Base-by-base conservation (phyloP, 2,797 vertebrate genomes). In the Melanotaenia nigrans region DNA sequence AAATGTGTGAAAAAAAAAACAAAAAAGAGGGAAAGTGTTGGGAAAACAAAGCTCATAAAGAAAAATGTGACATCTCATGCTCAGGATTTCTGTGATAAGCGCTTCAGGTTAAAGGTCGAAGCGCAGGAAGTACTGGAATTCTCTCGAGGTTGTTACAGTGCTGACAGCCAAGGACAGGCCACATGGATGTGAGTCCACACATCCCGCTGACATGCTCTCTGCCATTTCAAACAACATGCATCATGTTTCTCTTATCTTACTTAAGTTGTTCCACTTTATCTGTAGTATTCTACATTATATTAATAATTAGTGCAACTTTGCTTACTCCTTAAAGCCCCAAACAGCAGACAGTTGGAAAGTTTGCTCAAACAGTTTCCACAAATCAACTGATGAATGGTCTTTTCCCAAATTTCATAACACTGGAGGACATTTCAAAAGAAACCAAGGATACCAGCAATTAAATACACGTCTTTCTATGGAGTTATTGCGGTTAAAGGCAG, bases 51-150 rank as follows among this genome's bases (percentile, higher is more conserved):
- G 40, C 60, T 59, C 65, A 70, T 75, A 11, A 65, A 67, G 56
- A 85, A 86, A 87, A 79, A 84, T 57, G 65, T 40, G 65, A 72
- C 77, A 85, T 81, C 56, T 63, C 65, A 65, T 77, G 61, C 59
- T 73, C 40, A 20, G 67, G 78, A 90, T 90, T 89, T 90, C 94
- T 90, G 63, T 61, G 86, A 93, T 87, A 89, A 90, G 89, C 66
- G 82, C 85, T 87, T 82, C 77, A 67, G 89, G 89, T 91, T 85
- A 92, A 87, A 94, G 88, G 85, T 89, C 79, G 75, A 68, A 65
- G 69, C 30, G 77, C 86, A 94, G 93, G 92, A 94, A 93, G 86
- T 89, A 87, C 79, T 80, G 85, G 84, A 88, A 91, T 91, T 90
- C 80, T 85, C 87, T 76, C 5, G 65, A 78, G 87, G 82, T 67